Conservation (phyloP, 2,888 invertebrate species). For the Acleris holmiana region DNA sequence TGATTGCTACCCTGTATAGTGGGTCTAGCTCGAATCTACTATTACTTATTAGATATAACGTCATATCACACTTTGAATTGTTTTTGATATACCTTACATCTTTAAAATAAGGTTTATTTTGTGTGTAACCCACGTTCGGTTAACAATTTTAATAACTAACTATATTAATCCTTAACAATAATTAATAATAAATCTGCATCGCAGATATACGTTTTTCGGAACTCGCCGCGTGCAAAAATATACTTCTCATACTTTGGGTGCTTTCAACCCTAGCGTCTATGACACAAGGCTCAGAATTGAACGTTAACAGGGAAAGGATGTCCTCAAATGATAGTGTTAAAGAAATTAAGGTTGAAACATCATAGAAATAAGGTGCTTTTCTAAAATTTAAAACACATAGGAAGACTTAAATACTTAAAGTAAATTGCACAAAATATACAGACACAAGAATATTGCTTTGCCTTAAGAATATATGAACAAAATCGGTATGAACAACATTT, state of each 20-base stretch:
- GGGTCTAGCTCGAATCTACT: neutral
- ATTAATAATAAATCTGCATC: constrained; percentile 29
- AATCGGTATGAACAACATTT: constrained; percentile 4
- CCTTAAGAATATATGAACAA: constrained; percentile 31
- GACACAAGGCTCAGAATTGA: constrained; percentile 12
- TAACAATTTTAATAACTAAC: constrained; percentile 27
- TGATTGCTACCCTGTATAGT: neutral
- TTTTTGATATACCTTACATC: no score
- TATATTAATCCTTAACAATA: constrained; percentile 34
- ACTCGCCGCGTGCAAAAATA: constrained; percentile 64
- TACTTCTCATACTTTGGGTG: constrained; percentile 55
- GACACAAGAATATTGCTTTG: constrained; percentile 49
- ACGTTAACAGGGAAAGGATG: constrained; percentile 48
- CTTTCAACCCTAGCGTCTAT: constrained; percentile 42
- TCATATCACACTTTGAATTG: neutral
- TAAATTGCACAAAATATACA: constrained; percentile 66
- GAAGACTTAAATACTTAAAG: constrained; percentile 46
- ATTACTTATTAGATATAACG: neutral
- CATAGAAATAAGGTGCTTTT: neutral
- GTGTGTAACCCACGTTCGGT: constrained; percentile 17
- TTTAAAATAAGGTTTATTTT: neutral
- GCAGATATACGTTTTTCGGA: constrained; percentile 30
- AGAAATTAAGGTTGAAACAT: neutral
- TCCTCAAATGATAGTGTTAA: constrained; percentile 51
- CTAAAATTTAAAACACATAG: constrained; percentile 41